These are phyloP conservation scores for Aspiorhynchus laticeps DNA, from an alignment of 2,113 vertebrate species.

Conservation along the genomic window DNA sequence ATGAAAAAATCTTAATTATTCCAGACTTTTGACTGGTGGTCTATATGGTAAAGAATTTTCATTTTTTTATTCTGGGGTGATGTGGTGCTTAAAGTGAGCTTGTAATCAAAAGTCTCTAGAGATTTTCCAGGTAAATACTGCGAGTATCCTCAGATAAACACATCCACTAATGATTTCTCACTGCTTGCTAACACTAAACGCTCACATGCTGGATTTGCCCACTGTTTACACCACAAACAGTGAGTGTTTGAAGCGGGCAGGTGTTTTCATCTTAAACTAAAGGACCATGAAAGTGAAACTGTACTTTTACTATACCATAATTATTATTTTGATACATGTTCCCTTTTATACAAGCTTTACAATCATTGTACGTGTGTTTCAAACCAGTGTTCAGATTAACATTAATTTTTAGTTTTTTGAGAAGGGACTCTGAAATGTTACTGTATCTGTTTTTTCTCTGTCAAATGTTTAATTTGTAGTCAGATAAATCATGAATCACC, in stretches of 20 bases:
- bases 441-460: not conserved
- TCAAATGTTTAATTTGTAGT: constrained; percentile 2
- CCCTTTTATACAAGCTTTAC: too few relatives aligned
- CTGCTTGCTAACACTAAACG: not conserved
- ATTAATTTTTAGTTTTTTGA: not conserved
- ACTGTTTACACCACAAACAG: not conserved
- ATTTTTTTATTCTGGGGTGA: too few relatives aligned
- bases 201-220: not conserved
- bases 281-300: not conserved
- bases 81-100: too few relatives aligned
- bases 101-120: not conserved
- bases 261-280: constrained; percentile 9
- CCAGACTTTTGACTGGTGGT: not conserved
- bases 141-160: not conserved
- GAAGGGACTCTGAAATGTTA: too few relatives aligned
- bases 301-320: not conserved
- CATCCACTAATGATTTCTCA: not conserved
- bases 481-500: not conserved
- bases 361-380: too few relatives aligned
- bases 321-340: not conserved
- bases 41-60: not conserved
- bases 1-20: too few relatives aligned
- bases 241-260: not conserved
- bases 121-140: not conserved
- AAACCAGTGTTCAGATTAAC: not conserved